A percentile compares a stretch with the other conserved stretches of the same genome.
phyloP scores from a whole-genome alignment of 2,113 vertebrate species.

The Heteronetta atricapilla region DNA sequence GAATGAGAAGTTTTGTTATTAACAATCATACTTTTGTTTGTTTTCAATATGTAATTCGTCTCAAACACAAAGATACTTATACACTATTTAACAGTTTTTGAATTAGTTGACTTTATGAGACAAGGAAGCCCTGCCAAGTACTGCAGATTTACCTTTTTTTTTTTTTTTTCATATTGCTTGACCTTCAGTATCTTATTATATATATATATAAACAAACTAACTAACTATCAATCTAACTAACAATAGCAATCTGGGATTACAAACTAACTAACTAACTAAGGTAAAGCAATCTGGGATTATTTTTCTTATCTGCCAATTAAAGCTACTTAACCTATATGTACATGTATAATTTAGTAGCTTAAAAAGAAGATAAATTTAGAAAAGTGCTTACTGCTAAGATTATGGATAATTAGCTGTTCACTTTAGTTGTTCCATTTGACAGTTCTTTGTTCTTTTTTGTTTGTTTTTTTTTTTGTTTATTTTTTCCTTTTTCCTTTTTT shows the following conservation, averaged over 20 bases:
- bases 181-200: background rate
- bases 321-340: background rate
- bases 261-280: background rate
- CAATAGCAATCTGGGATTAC: background rate
- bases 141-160: background rate
- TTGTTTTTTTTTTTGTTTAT: no score
- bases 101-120: conserved; percentile 39
- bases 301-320: background rate
- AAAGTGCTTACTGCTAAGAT: background rate
- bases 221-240: background rate
- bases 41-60: conserved; percentile 16
- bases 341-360: background rate
- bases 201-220: no score
- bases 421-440: background rate
- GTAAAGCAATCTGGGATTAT: background rate
- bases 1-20: background rate
- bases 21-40: conserved; percentile 19
- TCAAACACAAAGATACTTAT: conserved; percentile 4
- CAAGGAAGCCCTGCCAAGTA: background rate
- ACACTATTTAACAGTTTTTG: conserved; percentile 41
- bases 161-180: no score
- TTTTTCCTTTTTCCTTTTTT: background rate
- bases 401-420: background rate
- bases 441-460: background rate
- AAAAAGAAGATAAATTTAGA: background rate